Conservation (phyloP, 2,797 vertebrate genomes). For the Macropodus opercularis region DNA sequence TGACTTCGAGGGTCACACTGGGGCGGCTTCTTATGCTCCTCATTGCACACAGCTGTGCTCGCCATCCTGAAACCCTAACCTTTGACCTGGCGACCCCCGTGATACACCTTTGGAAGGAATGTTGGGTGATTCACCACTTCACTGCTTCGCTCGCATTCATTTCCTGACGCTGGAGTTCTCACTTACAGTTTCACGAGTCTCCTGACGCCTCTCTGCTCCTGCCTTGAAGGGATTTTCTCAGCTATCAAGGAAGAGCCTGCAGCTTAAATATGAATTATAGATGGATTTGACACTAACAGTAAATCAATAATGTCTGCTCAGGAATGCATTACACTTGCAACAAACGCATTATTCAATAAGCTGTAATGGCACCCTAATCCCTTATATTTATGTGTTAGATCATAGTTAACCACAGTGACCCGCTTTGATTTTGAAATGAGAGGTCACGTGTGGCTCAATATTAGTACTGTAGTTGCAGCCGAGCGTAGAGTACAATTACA, state of each 20-base stretch:
- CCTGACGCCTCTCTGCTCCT: constrained; percentile 30
- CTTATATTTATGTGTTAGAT: constrained; percentile 51
- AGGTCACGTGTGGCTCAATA: constrained; percentile 62
- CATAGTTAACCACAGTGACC: constrained; percentile 56
- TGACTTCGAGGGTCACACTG: constrained; percentile 72
- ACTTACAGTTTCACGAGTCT: constrained; percentile 51
- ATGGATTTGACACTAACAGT: constrained; percentile 66
- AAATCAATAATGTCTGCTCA: constrained; percentile 74
- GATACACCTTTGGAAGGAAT: constrained; percentile 75
- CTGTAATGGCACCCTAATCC: constrained; percentile 56
- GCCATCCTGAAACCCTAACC: constrained; percentile 70
- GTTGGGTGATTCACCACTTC: constrained; percentile 75
- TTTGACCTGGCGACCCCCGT: constrained; percentile 68
- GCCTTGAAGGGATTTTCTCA: constrained; percentile 66
- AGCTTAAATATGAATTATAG: constrained; percentile 76
- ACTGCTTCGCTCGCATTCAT: constrained; percentile 64
- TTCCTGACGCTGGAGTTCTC: constrained; percentile 74
- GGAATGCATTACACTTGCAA: constrained; percentile 59
- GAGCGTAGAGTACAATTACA: constrained; percentile 39
- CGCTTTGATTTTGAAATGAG: constrained; percentile 57
- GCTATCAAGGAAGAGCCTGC: constrained; percentile 60
- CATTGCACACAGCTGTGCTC: constrained; percentile 82
- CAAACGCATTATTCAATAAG: constrained; percentile 64
- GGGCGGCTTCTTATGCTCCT: constrained; percentile 66
- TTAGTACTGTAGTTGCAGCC: no score